Evolutionary conservation across 1,140 invertebrate species (phyloP).

Genomic region (Gonatopus flavifemur): DNA sequence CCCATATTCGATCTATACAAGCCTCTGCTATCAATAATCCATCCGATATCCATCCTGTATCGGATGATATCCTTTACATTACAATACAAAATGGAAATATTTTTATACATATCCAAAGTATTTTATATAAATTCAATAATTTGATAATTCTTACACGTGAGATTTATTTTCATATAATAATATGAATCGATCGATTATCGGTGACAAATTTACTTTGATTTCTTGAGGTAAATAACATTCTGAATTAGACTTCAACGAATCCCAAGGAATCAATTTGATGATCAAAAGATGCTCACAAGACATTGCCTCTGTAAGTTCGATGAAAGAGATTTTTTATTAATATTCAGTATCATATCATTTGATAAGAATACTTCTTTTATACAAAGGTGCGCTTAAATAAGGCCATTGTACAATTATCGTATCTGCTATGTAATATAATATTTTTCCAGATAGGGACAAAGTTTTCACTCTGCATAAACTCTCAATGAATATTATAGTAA

Average conservation of each 20-base stretch:
- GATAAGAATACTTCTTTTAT: constrained; percentile 27
- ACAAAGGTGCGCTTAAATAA: constrained; percentile 35
- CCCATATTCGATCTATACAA: constrained; percentile 75
- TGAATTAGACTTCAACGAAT: constrained; percentile 31
- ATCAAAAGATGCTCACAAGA: constrained; percentile 14
- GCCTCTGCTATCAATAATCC: constrained; percentile 54
- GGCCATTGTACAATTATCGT: constrained; percentile 92
- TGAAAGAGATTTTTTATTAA: background rate
- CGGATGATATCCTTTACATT: constrained; percentile 20
- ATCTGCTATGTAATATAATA: constrained; percentile 82
- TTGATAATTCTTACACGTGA: constrained; percentile 32
- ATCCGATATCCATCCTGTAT: constrained; percentile 40
- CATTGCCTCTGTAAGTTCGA: constrained; percentile 32
- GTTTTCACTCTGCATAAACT: constrained; percentile 90
- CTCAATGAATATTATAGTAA: constrained; percentile 87
- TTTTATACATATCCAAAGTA: constrained; percentile 7
- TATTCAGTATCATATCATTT: constrained; percentile 8
- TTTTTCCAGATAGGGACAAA: constrained; percentile 85
- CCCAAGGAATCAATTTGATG: constrained; percentile 34
- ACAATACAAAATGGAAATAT: constrained; percentile 2
- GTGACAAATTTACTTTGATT: constrained; percentile 37
- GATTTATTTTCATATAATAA: constrained; percentile 17
- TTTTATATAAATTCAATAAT: constrained; percentile 6
- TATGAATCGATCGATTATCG: constrained; percentile 23
- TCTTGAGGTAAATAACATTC: constrained; percentile 32